These are phyloP conservation scores for Emys orbicularis DNA, from an alignment of 2,797 vertebrate species.

Conservation along the genomic window DNA sequence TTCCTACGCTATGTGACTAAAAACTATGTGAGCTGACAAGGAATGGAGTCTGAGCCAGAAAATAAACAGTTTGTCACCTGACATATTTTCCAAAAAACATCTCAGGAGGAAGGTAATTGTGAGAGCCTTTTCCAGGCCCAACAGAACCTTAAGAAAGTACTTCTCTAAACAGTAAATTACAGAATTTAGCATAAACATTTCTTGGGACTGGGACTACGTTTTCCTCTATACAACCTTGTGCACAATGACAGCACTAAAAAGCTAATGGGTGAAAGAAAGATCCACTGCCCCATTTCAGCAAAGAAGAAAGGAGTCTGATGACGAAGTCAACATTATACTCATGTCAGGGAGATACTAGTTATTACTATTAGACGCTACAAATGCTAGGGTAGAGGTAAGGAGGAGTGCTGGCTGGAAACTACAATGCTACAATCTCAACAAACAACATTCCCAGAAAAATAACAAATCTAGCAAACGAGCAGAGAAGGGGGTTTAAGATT, in stretches of 20 bases:
- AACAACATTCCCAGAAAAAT: neutral
- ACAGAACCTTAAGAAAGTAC: neutral
- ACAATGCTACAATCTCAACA: neutral
- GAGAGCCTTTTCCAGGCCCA: neutral
- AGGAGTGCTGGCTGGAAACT: neutral
- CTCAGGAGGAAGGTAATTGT: conserved; percentile 21
- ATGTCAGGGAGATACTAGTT: neutral
- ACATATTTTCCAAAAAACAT: conserved; percentile 26
- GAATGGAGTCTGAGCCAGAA: conserved; percentile 43
- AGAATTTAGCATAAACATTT: neutral
- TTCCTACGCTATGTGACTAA: conserved; percentile 3
- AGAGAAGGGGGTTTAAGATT: neutral
- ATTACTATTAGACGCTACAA: neutral
- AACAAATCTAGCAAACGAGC: neutral
- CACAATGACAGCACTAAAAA: neutral
- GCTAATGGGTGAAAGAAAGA: neutral
- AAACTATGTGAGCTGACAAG: neutral
- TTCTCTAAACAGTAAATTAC: neutral
- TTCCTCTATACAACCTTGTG: neutral
- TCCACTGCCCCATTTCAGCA: neutral
- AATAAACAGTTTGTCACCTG: conserved; percentile 26
- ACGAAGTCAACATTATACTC: neutral
- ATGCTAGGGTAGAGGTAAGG: no score
- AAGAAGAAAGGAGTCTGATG: neutral
- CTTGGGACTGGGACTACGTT: neutral